Evolutionary conservation across 2,113 vertebrate species (phyloP), one percentile per base, ranked within the genome.

Genomic region (Notothenia coriiceps): DNA sequence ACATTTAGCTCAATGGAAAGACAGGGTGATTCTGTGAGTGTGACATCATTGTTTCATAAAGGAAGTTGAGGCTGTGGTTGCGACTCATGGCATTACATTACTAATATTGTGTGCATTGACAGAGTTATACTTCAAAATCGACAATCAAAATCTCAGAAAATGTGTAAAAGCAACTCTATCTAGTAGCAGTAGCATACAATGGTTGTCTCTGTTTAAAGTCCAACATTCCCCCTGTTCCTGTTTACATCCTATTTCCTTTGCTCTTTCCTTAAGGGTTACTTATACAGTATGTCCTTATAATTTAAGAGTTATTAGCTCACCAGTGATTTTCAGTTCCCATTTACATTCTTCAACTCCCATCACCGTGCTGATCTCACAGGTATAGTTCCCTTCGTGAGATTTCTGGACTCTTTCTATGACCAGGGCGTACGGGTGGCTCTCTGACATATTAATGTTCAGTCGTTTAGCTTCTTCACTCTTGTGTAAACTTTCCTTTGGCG

Each of bases 331-430:
- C 0, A 92, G 85, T 20, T 85, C 60, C 88, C 82, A 88, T 0
- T 2, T 44, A 2, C 74, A 0, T 4, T 59, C 18, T 0, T 0
- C 13, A 3, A 7, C 0, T 51, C 83, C 82, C 0, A 0, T 0
- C 0, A 0, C 0, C 0, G 35, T 66, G 8, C 6, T 5, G 0
- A 1, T 50, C 0, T 61, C 50, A 68, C 91, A 92, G 12, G 75
- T 89, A 70, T 90, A 92, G 80, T 84, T 91, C 54, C 90, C 91
- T 14, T 33, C 12, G 10, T 91, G 85, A n/a, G 1, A 63, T n/a
- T 0, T 18, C 35, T 74, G 63, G 20, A 6, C 80, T 1, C 2
- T 67, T 8, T 71, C 18, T 64, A 91, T 83, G 60, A 70, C n/a
- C 18, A 92, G 75, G 3, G 44, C 15, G 0, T 77, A 82, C 9